A percentile compares a stretch with the other conserved stretches of the same genome.
Conservation (phyloP, 1,140 invertebrate species). For the Zelostemma sp. region DNA sequence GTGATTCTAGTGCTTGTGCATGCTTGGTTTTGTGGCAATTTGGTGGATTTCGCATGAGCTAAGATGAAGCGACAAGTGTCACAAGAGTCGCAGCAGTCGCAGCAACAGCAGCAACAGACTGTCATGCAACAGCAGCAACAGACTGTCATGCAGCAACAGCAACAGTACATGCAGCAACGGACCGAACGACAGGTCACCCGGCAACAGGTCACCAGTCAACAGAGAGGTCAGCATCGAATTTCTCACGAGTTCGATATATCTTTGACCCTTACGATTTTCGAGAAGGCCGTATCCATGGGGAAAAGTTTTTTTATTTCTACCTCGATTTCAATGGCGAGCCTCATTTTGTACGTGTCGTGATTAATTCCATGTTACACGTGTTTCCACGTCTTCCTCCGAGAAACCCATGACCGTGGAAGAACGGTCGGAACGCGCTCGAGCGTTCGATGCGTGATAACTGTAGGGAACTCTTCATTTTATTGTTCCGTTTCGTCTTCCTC, state of each 20-base stretch:
- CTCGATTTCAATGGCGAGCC: too few species aligned
- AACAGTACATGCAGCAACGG: conserved; percentile 75
- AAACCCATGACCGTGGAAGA: conserved; percentile 45
- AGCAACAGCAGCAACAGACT: conserved; percentile 52
- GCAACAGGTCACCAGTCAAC: conserved; percentile 80
- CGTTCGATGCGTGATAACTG: conserved; percentile 46
- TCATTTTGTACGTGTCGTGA: conserved; percentile 14
- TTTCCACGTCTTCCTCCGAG: conserved; percentile 32
- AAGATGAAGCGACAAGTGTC: conserved; percentile 73
- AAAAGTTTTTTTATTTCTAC: too few species aligned
- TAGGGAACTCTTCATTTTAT: conserved; percentile 36
- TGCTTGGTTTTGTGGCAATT: conserved; percentile 29
- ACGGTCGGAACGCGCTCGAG: conserved; percentile 46
- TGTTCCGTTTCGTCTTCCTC: conserved; percentile 20
- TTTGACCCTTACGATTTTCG: too few species aligned
- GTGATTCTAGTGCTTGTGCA: conserved; percentile 55
- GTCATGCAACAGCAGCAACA: conserved; percentile 65
- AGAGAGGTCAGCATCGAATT: conserved; percentile 76
- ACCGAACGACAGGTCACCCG: conserved; percentile 82
- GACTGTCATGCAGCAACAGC: conserved; percentile 59
- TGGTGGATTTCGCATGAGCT: conserved; percentile 35
- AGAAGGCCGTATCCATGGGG: too few species aligned
- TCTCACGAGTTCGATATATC: too few species aligned
- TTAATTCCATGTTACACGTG: conserved; percentile 35
- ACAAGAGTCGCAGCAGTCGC: conserved; percentile 60